Percentiles rank a stretch among this genome's conserved stretches.
Conservation (phyloP, 2,113 vertebrate species). For the Scolopax mira region DNA sequence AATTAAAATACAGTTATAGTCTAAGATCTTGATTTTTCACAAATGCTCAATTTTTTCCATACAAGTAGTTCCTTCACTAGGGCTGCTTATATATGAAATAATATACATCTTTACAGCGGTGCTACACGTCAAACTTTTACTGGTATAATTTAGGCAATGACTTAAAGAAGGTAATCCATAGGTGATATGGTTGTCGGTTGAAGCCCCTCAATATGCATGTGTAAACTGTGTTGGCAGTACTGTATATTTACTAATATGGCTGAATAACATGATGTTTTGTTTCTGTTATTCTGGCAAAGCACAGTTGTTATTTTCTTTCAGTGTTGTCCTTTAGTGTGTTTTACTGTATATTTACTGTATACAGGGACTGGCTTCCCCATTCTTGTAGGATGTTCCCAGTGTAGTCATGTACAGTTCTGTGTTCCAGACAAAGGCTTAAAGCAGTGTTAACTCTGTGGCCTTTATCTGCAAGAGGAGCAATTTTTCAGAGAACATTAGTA, state of each 20-base stretch:
- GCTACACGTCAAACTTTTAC: not conserved
- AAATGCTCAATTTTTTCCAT: not conserved
- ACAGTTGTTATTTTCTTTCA: not conserved
- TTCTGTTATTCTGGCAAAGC: not conserved
- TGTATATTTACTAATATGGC: not conserved
- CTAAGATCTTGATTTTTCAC: not conserved
- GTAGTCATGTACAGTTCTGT: not conserved
- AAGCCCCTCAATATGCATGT: not conserved
- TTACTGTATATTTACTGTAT: not conserved
- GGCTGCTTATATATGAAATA: not conserved
- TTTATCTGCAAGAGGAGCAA: not conserved
- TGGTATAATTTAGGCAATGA: not conserved
- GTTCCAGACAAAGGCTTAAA: not conserved
- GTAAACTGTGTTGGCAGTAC: not conserved
- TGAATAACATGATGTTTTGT: not conserved
- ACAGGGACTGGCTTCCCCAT: not conserved
- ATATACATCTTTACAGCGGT: not conserved
- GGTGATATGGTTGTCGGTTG: not conserved
- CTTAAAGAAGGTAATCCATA: not conserved
- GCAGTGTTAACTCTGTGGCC: not conserved
- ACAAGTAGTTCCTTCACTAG: not conserved
- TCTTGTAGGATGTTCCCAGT: not conserved
- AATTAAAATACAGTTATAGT: not conserved
- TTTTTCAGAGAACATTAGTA: not conserved
- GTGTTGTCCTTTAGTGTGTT: not conserved